phyloP scores from a whole-genome alignment of 2,888 invertebrate species.

The Macaria notata region DNA sequence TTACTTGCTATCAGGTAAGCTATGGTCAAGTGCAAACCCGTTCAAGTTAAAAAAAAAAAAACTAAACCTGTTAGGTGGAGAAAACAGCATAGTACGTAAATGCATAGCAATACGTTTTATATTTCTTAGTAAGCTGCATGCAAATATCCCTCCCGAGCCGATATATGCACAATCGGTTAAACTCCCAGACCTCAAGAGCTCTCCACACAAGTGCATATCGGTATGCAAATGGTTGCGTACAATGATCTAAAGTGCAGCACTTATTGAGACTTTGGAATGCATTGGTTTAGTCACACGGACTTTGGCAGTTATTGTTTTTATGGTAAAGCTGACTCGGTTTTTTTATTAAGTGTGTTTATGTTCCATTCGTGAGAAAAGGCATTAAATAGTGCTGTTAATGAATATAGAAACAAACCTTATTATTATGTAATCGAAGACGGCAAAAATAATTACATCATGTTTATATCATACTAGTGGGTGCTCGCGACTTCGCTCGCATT shows the following conservation, averaged over 20 bases:
- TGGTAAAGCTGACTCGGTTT: slow-evolving; percentile 17
- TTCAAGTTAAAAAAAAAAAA: no score
- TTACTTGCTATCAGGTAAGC: no score
- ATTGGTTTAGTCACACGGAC: slow-evolving; percentile 50
- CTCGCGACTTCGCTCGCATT: no score
- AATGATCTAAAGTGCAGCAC: slow-evolving; percentile 60
- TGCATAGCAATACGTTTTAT: no score
- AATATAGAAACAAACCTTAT: no score
- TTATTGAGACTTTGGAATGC: slow-evolving; percentile 32
- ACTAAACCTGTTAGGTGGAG: no score
- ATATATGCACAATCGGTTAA: slow-evolving; percentile 28
- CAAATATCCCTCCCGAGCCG: slow-evolving; percentile 9
- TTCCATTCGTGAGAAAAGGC: not conserved
- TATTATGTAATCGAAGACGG: no score
- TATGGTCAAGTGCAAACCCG: no score
- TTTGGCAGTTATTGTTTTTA: slow-evolving; percentile 64
- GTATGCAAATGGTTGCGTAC: slow-evolving; percentile 73
- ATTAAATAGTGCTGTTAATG: no score
- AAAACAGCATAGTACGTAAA: no score
- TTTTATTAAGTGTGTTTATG: slow-evolving; percentile 52
- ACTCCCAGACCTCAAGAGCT: slow-evolving; percentile 20
- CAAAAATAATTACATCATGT: no score
- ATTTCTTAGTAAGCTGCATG: not conserved
- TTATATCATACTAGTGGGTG: no score
- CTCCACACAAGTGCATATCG: slow-evolving; percentile 50